These are phyloP conservation scores for Mesorhabditis spiculigera DNA, from an alignment of 2,888 invertebrate species.

Conservation along the genomic window DNA sequence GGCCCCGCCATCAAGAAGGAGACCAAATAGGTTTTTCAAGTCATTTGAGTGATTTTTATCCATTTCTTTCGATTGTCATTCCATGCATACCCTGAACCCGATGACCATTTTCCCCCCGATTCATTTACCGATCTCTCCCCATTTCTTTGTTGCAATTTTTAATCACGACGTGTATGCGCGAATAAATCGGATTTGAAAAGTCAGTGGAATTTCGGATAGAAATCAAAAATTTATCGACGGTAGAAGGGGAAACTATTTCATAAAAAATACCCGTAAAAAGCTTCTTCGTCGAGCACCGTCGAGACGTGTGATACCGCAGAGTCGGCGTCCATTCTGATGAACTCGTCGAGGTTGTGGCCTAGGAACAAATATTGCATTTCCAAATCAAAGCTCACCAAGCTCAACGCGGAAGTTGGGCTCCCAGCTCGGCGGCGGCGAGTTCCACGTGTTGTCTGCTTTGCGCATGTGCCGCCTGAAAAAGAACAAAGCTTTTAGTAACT, in stretches of 20 bases:
- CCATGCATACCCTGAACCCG: too few species aligned
- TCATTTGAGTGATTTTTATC: too few species aligned
- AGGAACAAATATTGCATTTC: not conserved
- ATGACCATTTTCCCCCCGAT: too few species aligned
- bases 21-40: too few species aligned
- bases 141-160: too few species aligned
- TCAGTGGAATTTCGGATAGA: too few species aligned
- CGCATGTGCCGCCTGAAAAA: constrained; percentile 1
- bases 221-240: too few species aligned
- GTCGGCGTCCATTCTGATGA: not conserved
- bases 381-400: not conserved
- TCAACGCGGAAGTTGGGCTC: not conserved
- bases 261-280: not conserved
- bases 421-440: constrained; percentile 11
- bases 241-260: not conserved
- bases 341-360: constrained; percentile 3
- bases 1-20: not conserved
- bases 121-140: too few species aligned
- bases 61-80: too few species aligned
- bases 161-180: too few species aligned
- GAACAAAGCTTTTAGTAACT: not conserved
- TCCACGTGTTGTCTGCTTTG: constrained; percentile 9
- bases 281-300: not conserved
- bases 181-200: too few species aligned
- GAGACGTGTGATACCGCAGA: not conserved